Base-by-base conservation (phyloP, 2,797 vertebrate genomes). In the Otolemur crassicaudatus region DNA sequence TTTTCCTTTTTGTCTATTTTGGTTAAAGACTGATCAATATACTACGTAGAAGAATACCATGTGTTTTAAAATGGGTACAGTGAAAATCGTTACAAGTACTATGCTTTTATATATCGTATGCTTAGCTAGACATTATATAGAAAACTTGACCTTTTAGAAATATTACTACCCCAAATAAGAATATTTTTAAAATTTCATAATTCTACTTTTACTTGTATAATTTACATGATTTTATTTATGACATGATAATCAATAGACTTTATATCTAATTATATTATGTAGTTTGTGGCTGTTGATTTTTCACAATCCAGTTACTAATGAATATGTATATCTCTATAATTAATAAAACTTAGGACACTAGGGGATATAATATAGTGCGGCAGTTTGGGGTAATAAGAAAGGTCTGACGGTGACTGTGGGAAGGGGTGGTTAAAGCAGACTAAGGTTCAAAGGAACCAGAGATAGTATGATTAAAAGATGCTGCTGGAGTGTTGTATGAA, bases 1-100 rank as follows among this genome's bases (percentile, higher is more conserved):
- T 77, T 95, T 97, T 90, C 40, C 49, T 1, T 61, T 97, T 95
- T 87, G 95, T 98, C 60, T 98, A 63, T 97, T 98, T 98, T 98
- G 95, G 96, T 97, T 98, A 98, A 96, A 97, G 97, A 97, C 70
- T 72, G 94, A 97, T 46, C 56, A 75, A 93, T 94, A 82, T 53
- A 53, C 49, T 53, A 16, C 49, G 16, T 88, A 92, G 69, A 93
- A 91, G 93, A 94, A 89, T 95, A 82, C 43, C 58, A 61, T 88
- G 3, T 95, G 37, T 88, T 92, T 97, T 91, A 61, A 94, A 87
- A 73, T 67, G 76, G 3, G 10, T 60, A 19, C 49, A 49, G 63
- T 94, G 67, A 87, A 94, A 94, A 94, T 91, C 34, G 81, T 95
- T 91, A 46, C 9, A 83, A 43, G 10, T 49, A 43, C 58, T 92